A percentile compares a stretch with the other conserved stretches of the same genome.
These are phyloP conservation scores for Bovichtus variegatus DNA, from an alignment of 2,797 vertebrate genomes.

Conservation along the genomic window DNA sequence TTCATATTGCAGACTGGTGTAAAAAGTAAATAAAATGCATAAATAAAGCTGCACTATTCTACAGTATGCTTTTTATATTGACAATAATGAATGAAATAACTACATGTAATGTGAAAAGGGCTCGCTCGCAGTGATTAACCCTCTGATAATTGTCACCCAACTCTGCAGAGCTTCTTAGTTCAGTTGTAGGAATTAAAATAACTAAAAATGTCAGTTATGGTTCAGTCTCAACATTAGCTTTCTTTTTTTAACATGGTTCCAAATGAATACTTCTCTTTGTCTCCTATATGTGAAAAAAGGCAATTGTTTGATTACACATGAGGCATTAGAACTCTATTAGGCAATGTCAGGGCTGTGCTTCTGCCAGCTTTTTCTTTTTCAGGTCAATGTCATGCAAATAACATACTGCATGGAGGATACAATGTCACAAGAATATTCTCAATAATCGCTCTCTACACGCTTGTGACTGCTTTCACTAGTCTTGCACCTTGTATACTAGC, in stretches of 20 bases:
- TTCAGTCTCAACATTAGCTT: neutral
- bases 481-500: neutral
- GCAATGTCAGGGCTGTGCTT: neutral
- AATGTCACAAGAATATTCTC: neutral
- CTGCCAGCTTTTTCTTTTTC: neutral
- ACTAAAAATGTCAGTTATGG: too few species aligned
- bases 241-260: neutral
- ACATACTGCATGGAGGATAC: neutral
- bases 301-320: neutral
- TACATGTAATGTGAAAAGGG: neutral
- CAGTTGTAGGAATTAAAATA: too few species aligned
- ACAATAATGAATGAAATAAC: slow-evolving; percentile 11
- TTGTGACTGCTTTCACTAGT: neutral
- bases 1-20: neutral
- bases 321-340: neutral
- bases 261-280: neutral
- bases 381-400: neutral
- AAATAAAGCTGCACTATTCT: neutral
- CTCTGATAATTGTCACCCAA: neutral
- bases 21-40: slow-evolving; percentile 8
- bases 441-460: neutral
- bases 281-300: slow-evolving; percentile 4
- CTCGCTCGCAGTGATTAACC: neutral
- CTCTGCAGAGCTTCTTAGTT: neutral
- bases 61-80: neutral